A percentile compares a stretch with the other conserved stretches of the same genome.
phyloP scores from a whole-genome alignment of 92 coral and sea anemone species.

The Heteractis magnifica region DNA sequence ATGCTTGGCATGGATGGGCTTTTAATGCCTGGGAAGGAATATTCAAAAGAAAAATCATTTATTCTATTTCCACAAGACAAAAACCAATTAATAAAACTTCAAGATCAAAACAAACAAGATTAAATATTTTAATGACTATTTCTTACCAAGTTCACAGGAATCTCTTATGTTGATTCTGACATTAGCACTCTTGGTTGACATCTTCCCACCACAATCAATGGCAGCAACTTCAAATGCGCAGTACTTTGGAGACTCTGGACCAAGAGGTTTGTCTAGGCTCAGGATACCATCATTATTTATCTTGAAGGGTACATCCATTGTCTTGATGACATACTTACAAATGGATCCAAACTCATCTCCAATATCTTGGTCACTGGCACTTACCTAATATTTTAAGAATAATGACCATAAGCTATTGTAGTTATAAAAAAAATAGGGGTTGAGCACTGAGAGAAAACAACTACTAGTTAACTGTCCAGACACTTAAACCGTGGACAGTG shows the following conservation, averaged over 20 bases:
- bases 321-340: constrained; percentile 73
- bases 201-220: constrained; percentile 81
- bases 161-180: constrained; percentile 64
- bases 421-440: no score
- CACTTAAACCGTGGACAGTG: no score
- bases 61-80: no score
- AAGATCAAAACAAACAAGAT: neutral
- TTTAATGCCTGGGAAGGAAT: constrained; percentile 44
- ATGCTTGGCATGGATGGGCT: constrained; percentile 55
- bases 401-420: neutral
- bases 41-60: neutral
- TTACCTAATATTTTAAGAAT: constrained; percentile 42
- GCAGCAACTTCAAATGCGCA: constrained; percentile 84
- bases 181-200: constrained; percentile 55
- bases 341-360: constrained; percentile 67
- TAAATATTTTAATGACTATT: neutral
- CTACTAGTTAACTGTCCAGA: no score
- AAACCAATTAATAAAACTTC: no score
- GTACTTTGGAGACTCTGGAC: constrained; percentile 52
- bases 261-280: constrained; percentile 64
- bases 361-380: constrained; percentile 73
- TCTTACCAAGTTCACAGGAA: constrained; percentile 73
- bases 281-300: constrained; percentile 68
- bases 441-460: no score
- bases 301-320: constrained; percentile 66